Base-by-base conservation (phyloP, 1,140 invertebrate genomes). In the Chrysopa pallens region DNA sequence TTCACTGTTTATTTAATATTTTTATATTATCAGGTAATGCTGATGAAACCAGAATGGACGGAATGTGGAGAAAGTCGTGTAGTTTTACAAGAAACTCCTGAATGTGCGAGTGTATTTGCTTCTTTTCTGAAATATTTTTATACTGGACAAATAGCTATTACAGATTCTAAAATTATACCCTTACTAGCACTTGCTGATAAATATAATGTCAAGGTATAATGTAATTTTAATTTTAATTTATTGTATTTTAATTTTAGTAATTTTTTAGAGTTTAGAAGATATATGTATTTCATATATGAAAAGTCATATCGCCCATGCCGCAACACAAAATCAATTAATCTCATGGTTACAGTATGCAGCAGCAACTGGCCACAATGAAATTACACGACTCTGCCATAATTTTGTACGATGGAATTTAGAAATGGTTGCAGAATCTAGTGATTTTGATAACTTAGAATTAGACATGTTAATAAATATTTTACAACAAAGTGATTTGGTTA, bases 391-490 rank as follows among this genome's bases (percentile, higher is more conserved):
- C 2, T 89, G 84, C 55, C 71, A 80, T 50, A 80, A 87, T 53
- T 94, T 90, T 57, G 75, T 93, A 14, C 87, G 87, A 59, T 90
- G 85, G 82, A 95, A 95, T 63, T 74, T 95, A 47, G 82, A 90
- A 56, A 70, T 79, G 48, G 78, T 92, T 15, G 76, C 84, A 14
- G 69, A 75, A 46, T 80, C 78, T 9, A 65, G 70, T 5, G 86
- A 91, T 53, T 91, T 93, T 59, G 72, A 72, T 1, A 78, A 81
- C 51, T 78, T 93, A 51, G 86, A 90, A 53, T 67, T 76, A 1
- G 84, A 90, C 44, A 69, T 82, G n/a, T 60, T 94, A 36, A 68
- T 83, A 23, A 66, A 72, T 8, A 63, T 94, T 38, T 61, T 94
- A 41, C 74, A 82, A 53, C 80, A 87, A 52, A 85, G 83, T 56